Evolutionary conservation across 1,140 invertebrate species (phyloP), one percentile per base, ranked within the genome.

Genomic region (Brachionus plicatilis): DNA sequence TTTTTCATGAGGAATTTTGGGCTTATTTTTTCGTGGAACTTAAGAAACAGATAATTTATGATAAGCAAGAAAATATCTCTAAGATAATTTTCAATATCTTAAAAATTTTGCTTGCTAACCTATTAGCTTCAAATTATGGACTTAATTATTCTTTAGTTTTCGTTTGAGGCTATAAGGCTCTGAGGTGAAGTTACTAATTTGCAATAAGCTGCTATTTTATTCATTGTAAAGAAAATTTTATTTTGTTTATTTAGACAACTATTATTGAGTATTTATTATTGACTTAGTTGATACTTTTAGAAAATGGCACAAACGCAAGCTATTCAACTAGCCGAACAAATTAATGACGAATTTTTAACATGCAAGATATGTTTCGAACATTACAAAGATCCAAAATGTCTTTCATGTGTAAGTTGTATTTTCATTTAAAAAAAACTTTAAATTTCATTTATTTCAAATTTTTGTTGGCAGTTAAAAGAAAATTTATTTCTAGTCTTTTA

Each of bases 351-450:
- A 86, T 90, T 90, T 86, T 86, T 90, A 33, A 87, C 88, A 43
- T 90, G 90, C 84, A 90, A 90, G 83, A 89, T 90, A 68, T 90
- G 90, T 85, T 87, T 86, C 45, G 89, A 90, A 85, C 86, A 87
- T 7, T 90, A 88, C 85, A 88, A 87, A 76, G 86, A 88, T 29
- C 95, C 95, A 60, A 92, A 95, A 86, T 93, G 96, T 53, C 91
- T 98, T 85, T 93, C 93, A 85, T 98, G 96, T 90, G 92, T 97
- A 86, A 95, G 97, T 91, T 97, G 96, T 90, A 97, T 95, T 90
- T 93, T 95, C 89, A 91, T 92, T 12, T 47, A 1, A 3, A 47
- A n/a, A 37, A 37, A 29, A 29, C 27, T 37, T 37, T 6, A 37
- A 37, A 37, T 37, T 37, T 37, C 5, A 7, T 37, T 33, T 3